Percentiles rank a stretch among this genome's conserved stretches.
These are phyloP conservation scores for Vimba vimba DNA, from an alignment of 2,113 vertebrate species.

Conservation along the genomic window DNA sequence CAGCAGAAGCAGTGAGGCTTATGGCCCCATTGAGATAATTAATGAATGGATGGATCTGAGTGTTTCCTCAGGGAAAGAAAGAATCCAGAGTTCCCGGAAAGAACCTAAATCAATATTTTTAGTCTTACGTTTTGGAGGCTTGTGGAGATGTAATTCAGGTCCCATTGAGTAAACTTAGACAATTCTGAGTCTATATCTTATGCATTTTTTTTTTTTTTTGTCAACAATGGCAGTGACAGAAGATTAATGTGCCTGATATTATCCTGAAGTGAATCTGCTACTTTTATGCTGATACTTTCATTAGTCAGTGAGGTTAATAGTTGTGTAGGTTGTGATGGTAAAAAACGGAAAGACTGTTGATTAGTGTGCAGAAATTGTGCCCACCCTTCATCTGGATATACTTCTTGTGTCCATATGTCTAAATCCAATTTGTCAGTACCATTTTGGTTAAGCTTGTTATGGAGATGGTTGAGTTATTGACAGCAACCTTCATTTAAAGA, in stretches of 20 bases:
- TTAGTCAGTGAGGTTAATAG: background rate
- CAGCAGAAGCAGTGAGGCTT: constrained; percentile 12
- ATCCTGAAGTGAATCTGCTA: background rate
- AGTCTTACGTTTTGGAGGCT: background rate
- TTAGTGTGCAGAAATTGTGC: background rate
- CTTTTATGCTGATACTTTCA: background rate
- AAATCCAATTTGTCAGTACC: background rate
- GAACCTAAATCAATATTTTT: background rate
- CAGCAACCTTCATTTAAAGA: background rate
- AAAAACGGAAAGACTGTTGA: background rate
- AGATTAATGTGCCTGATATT: background rate
- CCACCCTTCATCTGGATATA: background rate
- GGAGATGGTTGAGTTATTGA: background rate
- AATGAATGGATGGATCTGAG: constrained; percentile 32
- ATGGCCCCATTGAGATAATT: constrained; percentile 37
- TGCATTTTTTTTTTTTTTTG: background rate
- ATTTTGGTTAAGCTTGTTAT: background rate
- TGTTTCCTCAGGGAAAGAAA: constrained; percentile 12
- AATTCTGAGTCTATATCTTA: background rate
- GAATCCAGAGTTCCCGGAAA: background rate
- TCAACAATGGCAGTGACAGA: background rate
- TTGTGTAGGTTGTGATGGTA: background rate
- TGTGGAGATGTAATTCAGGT: background rate
- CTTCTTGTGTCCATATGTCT: background rate
- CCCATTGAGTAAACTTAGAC: background rate